These are phyloP conservation scores for Urosaurus nigricauda DNA, from an alignment of 2,797 vertebrate species.

Conservation along the genomic window DNA sequence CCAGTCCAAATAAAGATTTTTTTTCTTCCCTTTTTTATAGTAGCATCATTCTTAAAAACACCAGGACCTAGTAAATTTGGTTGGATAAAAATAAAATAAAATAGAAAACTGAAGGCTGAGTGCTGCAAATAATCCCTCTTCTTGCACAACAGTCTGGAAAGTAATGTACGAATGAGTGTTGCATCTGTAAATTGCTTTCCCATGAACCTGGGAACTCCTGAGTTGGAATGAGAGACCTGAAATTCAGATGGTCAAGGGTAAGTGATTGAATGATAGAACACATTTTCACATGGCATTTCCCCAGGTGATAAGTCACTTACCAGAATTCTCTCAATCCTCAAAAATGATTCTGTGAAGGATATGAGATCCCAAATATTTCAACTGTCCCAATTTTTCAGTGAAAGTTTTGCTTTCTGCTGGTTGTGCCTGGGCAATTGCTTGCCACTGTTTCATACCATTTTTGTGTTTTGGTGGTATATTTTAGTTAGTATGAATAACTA, in stretches of 20 bases:
- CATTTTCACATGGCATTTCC: not conserved
- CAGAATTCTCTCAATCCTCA: not conserved
- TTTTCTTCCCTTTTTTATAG: not conserved
- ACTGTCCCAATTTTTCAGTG: not conserved
- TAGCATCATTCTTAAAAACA: not conserved
- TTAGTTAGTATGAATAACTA: not conserved
- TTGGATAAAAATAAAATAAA: not conserved
- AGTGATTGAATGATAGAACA: not conserved
- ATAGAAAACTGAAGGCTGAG: not conserved
- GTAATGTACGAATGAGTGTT: not conserved
- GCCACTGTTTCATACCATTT: not conserved
- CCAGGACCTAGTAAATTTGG: not conserved
- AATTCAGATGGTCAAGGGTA: not conserved
- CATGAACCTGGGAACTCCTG: constrained; percentile 9
- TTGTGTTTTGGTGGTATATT: not conserved
- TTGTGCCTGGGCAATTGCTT: not conserved
- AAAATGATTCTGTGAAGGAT: not conserved
- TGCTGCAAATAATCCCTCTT: not conserved
- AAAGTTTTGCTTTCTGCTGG: not conserved
- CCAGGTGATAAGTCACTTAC: not conserved
- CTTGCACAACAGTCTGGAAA: not conserved
- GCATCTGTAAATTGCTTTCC: not conserved
- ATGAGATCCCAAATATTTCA: not conserved
- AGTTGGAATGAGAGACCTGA: not conserved
- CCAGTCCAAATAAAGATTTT: not conserved